Evolutionary conservation across 2,797 vertebrate genomes (phyloP), one percentile per base, ranked within the genome.

Genomic region (Darevskia mixta): DNA sequence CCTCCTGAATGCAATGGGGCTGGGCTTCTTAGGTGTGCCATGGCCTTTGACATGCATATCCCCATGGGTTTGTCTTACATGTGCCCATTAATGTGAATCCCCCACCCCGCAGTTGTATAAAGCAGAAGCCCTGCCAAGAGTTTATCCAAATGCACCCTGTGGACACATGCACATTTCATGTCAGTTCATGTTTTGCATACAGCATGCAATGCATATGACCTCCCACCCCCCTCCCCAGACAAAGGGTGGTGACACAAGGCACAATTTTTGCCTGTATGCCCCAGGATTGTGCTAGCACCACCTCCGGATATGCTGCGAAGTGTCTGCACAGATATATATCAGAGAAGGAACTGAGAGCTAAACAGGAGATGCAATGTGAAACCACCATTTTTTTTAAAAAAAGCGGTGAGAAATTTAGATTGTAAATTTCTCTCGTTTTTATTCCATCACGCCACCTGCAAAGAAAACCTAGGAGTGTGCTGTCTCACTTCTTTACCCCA

Each of bases 91-190:
- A 27, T 55, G 71, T 66, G 83, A n/a, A n/a, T 35, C 88, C 32
- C 58, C 17, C 18, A 11, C 27, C 45, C 29, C 38, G 2, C 13
- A 75, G 38, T 29, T n/a, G 71, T 29, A 55, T 43, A 76, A 89
- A 82, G 78, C 71, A 43, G 45, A 81, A 76, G 61, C 58, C 32
- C 43, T 76, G 88, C 78, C 11, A 55, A 82, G 13, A 82, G 61
- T 76, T 86, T 27, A 55, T 61, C 27, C 66, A 58, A 79, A 71
- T 69, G 88, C 71, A 81, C 38, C 77, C 71, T n/a, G 71, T 66
- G 45, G 71, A 86, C 45, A 41, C 83, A 86, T 89, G 88, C 88
- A 67, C 78, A 41, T 81, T 80, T 81, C 83, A 38, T n/a, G 66
- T 41, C 45, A 41, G 11, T 69, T 77, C n/a, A 27, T 76, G 71